Evolutionary conservation across 2,797 vertebrate species (phyloP), one percentile per base, ranked within the genome.

Genomic region (Trematomus bernacchii): DNA sequence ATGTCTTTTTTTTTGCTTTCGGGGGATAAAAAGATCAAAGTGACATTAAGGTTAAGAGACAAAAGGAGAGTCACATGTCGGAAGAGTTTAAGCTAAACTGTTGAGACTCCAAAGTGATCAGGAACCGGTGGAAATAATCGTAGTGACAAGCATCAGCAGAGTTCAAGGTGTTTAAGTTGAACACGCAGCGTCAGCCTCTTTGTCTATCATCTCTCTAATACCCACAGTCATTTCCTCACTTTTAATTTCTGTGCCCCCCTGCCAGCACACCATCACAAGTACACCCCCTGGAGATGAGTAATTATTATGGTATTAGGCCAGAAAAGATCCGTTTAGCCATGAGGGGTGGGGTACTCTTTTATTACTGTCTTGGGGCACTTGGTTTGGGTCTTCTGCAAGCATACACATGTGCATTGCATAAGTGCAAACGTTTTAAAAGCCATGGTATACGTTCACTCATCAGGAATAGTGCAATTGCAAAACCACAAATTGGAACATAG

Each of bases 261-360:
- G 72, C 83, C 59, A 79, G 73, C 40, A 23, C 57, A n/a, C 74
- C 86, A 90, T 93, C 90, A 91, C 89, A 90, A 87, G 82, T 87
- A 63, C 60, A 83, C 92, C 94, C 92, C 94, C 93, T 81, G 92
- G 80, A 64, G 94, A 65, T 76, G 80, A 86, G 94, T 92, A 95
- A 96, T 96, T 94, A 95, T 94, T 92, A 90, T 93, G 88, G 94
- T 89, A 95, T 95, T 96, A 95, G 84, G 67, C 85, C 83, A 83
- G 82, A 88, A 87, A 93, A 89, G 86, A 87, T 74, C 85, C 80
- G 84, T 93, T 94, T 93, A 89, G 81, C 85, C 85, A 82, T 50
- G 54, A 87, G 73, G 89, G 73, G 52, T 80, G 69, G 74, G 76
- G 61, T 75, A 61, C 58, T 80, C 55, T 69, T 71, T 83, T 33